Percentiles rank a stretch among this genome's conserved stretches.
Evolutionary conservation across 2,888 invertebrate genomes (phyloP).

Genomic region (Acrobasis repandana): DNA sequence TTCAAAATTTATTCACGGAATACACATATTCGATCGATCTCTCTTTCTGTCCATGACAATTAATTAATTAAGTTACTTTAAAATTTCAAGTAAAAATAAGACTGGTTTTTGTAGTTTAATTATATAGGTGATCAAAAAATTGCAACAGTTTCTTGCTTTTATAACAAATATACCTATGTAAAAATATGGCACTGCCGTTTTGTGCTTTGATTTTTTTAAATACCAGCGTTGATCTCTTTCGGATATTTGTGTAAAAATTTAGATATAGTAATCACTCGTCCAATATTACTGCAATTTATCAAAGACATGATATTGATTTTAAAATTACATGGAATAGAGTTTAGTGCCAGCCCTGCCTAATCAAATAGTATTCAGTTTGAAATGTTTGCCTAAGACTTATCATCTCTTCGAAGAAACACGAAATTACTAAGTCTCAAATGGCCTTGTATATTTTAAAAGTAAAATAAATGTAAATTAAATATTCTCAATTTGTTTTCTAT

Average conservation of each 20-base stretch:
- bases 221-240: no score
- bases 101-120: background rate
- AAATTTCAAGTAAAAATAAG: conserved; percentile 1
- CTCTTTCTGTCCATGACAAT: background rate
- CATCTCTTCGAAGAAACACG: conserved; percentile 42
- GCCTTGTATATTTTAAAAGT: conserved; percentile 71
- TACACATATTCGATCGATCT: background rate
- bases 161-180: no score
- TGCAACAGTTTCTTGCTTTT: no score
- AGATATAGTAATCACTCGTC: no score
- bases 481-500: conserved; percentile 56
- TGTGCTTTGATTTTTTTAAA: no score
- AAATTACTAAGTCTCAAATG: conserved; percentile 56
- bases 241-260: no score
- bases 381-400: conserved; percentile 45
- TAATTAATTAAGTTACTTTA: background rate
- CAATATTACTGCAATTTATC: no score
- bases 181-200: no score
- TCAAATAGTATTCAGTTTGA: conserved; percentile 24
- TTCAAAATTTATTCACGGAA: background rate
- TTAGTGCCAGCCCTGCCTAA: conserved; percentile 24
- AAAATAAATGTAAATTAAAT: conserved; percentile 60
- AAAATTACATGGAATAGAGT: background rate
- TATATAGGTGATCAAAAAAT: no score
- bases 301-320: background rate